Evolutionary conservation across 2,888 invertebrate genomes (phyloP).

Genomic region (Eristalinus sepulchralis): DNA sequence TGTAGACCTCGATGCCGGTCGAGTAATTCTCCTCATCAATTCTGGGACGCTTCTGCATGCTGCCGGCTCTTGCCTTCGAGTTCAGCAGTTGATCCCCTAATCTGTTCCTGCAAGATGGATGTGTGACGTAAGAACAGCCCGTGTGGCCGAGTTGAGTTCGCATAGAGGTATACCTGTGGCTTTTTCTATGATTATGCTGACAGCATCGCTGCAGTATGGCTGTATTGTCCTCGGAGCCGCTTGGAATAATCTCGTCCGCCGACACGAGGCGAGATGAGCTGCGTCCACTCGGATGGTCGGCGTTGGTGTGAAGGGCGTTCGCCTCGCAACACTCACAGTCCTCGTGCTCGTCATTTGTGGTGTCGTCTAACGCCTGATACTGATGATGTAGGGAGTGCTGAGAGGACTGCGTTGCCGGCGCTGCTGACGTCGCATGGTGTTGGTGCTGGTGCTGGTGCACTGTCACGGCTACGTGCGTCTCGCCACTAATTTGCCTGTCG

Average conservation of each 20-base stretch:
- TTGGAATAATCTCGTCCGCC: constrained; percentile 73
- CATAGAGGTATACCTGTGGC: constrained; percentile 66
- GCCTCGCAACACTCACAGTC: constrained; percentile 60
- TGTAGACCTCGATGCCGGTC: constrained; percentile 76
- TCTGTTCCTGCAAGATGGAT: constrained; percentile 71
- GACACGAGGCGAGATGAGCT: constrained; percentile 66
- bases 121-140: constrained; percentile 66
- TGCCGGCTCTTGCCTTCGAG: constrained; percentile 55
- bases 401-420: constrained; percentile 56
- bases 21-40: constrained; percentile 74
- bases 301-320: constrained; percentile 44
- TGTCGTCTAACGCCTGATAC: constrained; percentile 69
- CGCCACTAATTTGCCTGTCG: constrained; percentile 73
- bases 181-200: constrained; percentile 68
- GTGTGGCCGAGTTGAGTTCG: constrained; percentile 55
- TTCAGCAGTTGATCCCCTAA: constrained; percentile 71
- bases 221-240: constrained; percentile 73
- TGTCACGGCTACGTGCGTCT: constrained; percentile 73
- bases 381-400: constrained; percentile 68
- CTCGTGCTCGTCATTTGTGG: constrained; percentile 67
- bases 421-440: constrained; percentile 69
- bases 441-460: constrained; percentile 74
- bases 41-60: constrained; percentile 66
- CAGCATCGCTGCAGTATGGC: constrained; percentile 66
- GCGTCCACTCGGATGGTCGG: constrained; percentile 63